These are phyloP conservation scores for Apocrypta bakeri DNA, from an alignment of 1,140 invertebrate species.

Conservation along the genomic window DNA sequence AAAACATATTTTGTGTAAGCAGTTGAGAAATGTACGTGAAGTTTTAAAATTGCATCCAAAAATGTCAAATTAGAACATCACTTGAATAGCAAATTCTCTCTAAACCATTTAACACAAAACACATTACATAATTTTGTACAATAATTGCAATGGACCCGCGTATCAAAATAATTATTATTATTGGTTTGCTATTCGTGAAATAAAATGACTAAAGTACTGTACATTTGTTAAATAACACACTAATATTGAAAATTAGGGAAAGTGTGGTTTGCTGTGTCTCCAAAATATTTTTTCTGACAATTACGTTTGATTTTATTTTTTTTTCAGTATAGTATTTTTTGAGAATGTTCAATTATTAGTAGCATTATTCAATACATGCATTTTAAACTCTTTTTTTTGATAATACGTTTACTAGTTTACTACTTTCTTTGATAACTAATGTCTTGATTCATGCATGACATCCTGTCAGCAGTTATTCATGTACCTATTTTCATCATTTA, in stretches of 20 bases:
- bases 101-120: constrained; percentile 35
- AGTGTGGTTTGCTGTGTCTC: constrained; percentile 72
- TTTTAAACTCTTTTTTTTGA: constrained; percentile 41
- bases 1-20: constrained; percentile 9
- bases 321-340: constrained; percentile 26
- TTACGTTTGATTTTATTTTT: constrained; percentile 34
- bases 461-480: constrained; percentile 42
- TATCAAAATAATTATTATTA: constrained; percentile 9
- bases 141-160: not conserved
- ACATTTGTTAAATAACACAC: constrained; percentile 46
- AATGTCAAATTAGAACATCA: constrained; percentile 15
- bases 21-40: constrained; percentile 9
- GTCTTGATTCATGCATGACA: constrained; percentile 56
- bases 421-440: constrained; percentile 32
- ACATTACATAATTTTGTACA: constrained; percentile 33
- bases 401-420: constrained; percentile 41
- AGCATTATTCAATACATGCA: constrained; percentile 34
- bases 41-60: constrained; percentile 38
- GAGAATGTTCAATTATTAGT: constrained; percentile 40
- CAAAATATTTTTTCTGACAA: constrained; percentile 29
- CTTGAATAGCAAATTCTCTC: constrained; percentile 33
- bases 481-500: constrained; percentile 11
- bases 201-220: constrained; percentile 36
- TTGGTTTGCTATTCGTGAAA: constrained; percentile 14
- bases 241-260: constrained; percentile 59